Conservation (phyloP, 2,113 vertebrate species). For the Rhagologus leucostigma region DNA sequence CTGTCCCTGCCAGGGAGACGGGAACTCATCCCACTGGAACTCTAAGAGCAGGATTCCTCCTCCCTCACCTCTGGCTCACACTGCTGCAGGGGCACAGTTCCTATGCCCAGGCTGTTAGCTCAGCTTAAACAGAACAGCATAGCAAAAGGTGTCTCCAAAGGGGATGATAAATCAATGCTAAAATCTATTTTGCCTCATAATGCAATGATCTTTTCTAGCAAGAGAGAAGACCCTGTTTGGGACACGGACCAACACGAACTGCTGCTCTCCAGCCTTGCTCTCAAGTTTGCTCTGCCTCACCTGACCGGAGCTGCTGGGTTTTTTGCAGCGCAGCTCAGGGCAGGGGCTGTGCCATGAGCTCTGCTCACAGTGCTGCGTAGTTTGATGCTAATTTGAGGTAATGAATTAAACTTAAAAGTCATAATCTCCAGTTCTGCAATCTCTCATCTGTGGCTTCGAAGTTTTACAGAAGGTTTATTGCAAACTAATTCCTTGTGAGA, state of each 20-base stretch:
- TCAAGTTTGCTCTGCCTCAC: background rate
- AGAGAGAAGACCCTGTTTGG: background rate
- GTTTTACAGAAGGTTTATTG: slow-evolving; percentile 1
- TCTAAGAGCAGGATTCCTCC: background rate
- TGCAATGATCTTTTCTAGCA: accelerated
- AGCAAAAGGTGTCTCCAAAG: background rate
- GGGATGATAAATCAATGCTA: background rate
- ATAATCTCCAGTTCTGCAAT: slow-evolving; percentile 26
- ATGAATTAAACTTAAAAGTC: slow-evolving; percentile 53
- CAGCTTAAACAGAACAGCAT: accelerated
- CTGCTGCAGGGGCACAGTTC: background rate
- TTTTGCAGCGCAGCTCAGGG: background rate
- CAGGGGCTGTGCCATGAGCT: background rate
- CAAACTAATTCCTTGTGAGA: slow-evolving; percentile 3
- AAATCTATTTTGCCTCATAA: background rate
- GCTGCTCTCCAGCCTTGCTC: background rate
- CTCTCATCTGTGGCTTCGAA: background rate
- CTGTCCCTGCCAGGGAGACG: background rate
- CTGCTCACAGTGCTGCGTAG: background rate
- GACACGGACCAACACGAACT: accelerated
- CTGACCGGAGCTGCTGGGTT: accelerated
- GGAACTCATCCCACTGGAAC: background rate
- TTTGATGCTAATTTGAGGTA: slow-evolving; percentile 59
- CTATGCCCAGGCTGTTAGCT: background rate
- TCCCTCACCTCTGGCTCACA: background rate